phyloP scores from a whole-genome alignment of 30 jellyfish, hydroid and myxozoan genomes.

The Haliclystus octoradiatus region DNA sequence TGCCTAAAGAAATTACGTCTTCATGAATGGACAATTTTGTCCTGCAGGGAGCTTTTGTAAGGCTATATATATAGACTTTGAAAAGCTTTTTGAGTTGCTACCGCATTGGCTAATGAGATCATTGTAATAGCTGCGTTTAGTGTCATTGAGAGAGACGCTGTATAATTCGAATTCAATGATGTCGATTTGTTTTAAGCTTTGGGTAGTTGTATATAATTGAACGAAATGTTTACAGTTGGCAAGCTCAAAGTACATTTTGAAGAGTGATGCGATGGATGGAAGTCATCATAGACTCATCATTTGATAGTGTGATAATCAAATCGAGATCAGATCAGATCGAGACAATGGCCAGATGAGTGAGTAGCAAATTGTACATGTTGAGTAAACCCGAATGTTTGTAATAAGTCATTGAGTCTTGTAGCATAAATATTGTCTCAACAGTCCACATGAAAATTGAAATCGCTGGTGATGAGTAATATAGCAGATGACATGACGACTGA shows the following conservation, averaged over 20 bases:
- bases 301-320: conserved; percentile 13
- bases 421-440: conserved; percentile 8
- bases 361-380: conserved; percentile 20
- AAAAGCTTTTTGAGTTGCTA: conserved; percentile 27
- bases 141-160: background rate
- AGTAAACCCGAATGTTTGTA: background rate
- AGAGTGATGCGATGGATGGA: background rate
- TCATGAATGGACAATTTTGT: background rate
- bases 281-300: conserved; percentile 3
- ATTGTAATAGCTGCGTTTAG: conserved; percentile 1
- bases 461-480: conserved; percentile 16
- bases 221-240: background rate
- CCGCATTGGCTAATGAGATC: conserved; percentile 22
- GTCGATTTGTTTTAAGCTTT: conserved; percentile 8
- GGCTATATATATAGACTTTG: conserved; percentile 11
- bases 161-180: conserved; percentile 9
- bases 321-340: too few relatives aligned
- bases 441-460: conserved; percentile 13
- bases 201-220: background rate
- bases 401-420: background rate
- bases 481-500: conserved; percentile 9
- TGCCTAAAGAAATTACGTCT: conserved; percentile 4
- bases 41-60: background rate
- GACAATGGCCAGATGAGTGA: conserved; percentile 26
- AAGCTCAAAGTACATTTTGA: background rate